phyloP scores from a whole-genome alignment of 2,797 vertebrate species.

The Pempheris klunzingeri region DNA sequence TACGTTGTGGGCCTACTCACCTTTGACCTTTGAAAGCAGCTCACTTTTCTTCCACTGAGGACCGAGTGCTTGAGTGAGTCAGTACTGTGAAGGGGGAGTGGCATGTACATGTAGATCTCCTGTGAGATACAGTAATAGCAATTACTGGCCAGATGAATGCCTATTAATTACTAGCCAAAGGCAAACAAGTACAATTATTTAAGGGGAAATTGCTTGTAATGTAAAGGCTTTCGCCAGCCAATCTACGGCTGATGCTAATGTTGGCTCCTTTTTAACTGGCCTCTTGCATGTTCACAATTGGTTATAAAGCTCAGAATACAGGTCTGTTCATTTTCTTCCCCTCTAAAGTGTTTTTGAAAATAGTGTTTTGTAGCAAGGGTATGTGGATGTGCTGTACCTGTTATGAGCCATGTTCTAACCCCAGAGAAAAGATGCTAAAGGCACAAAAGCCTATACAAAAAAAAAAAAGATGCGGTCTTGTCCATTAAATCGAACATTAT shows the following conservation, averaged over 20 bases:
- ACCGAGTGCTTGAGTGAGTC: slow-evolving; percentile 4
- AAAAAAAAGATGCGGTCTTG: slow-evolving; percentile 81
- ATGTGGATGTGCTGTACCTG: neutral
- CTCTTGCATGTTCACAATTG: slow-evolving; percentile 5
- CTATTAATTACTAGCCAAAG: slow-evolving; percentile 78
- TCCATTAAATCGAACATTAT: slow-evolving; percentile 94
- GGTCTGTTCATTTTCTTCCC: neutral
- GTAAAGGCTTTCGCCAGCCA: slow-evolving; percentile 48
- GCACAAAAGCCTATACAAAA: slow-evolving; percentile 79
- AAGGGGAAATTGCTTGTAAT: slow-evolving; percentile 65
- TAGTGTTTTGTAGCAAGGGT: slow-evolving; percentile 5
- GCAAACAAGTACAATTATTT: slow-evolving; percentile 77
- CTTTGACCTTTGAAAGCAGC: slow-evolving; percentile 45
- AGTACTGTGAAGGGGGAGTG: slow-evolving; percentile 1
- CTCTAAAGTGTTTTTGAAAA: slow-evolving; percentile 6
- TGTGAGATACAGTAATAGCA: slow-evolving; percentile 79
- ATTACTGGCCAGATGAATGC: slow-evolving; percentile 81
- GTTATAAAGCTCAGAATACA: slow-evolving; percentile 10
- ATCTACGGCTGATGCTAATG: slow-evolving; percentile 21
- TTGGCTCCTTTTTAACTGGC: slow-evolving; percentile 23
- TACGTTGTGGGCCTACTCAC: slow-evolving; percentile 2
- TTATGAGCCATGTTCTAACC: slow-evolving; percentile 17
- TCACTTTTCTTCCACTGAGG: neutral
- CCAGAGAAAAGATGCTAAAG: slow-evolving; percentile 34
- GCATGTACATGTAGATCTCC: slow-evolving; percentile 65